Conservation (phyloP, 2,888 invertebrate species). For the Auanema sp. region DNA sequence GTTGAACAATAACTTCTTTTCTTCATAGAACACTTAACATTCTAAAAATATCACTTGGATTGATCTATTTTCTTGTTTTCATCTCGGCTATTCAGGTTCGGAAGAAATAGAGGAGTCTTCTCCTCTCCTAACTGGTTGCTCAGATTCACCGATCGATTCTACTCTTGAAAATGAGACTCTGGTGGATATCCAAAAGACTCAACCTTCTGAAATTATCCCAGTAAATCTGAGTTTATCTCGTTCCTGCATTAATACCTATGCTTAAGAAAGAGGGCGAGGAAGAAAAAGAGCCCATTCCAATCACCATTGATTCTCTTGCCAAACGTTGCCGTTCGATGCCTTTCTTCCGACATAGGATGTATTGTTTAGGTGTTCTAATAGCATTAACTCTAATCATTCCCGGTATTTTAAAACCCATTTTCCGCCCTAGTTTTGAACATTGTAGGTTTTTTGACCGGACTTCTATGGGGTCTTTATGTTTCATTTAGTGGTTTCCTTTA, state of each 20-base stretch:
- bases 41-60: too few relatives aligned
- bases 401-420: conserved; percentile 14
- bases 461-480: conserved; percentile 56
- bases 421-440: background rate
- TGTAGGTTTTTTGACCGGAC: conserved; percentile 50
- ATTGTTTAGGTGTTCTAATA: conserved; percentile 33
- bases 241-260: background rate
- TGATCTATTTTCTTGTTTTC: too few relatives aligned
- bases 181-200: too few relatives aligned
- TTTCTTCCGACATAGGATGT: conserved; percentile 40
- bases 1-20: too few relatives aligned
- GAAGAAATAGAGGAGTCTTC: too few relatives aligned
- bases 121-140: too few relatives aligned
- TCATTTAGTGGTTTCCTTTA: conserved; percentile 53
- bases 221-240: background rate
- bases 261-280: background rate
- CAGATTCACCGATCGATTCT: too few relatives aligned
- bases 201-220: too few relatives aligned
- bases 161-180: too few relatives aligned
- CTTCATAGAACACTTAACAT: too few relatives aligned
- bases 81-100: too few relatives aligned
- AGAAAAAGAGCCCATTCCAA: background rate
- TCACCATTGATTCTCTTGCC: conserved; percentile 24
- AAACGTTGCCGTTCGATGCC: conserved; percentile 39
- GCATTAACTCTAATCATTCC: conserved; percentile 40